Conservation (phyloP, 1,140 invertebrate genomes). For the Drosophila bipectinata region DNA sequence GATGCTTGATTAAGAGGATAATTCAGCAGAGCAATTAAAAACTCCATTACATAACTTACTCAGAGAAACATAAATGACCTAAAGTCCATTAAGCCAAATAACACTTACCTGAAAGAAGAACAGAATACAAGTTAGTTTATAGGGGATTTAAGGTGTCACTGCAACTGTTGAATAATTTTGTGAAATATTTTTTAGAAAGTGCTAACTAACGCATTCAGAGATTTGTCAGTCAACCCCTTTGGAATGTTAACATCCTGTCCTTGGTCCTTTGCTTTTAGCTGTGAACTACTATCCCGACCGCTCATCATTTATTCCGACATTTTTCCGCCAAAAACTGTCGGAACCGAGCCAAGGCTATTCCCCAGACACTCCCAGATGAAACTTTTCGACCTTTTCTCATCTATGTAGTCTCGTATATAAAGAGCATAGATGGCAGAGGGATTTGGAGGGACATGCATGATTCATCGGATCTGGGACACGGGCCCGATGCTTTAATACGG, state of each 20-base stretch:
- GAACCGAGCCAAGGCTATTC: conserved; percentile 24
- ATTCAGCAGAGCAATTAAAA: neutral
- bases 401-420: neutral
- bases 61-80: neutral
- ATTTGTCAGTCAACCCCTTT: neutral
- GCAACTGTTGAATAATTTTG: no score
- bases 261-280: neutral
- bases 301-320: conserved; percentile 38
- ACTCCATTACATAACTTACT: conserved; percentile 15
- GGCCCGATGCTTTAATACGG: conserved; percentile 68
- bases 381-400: conserved; percentile 42
- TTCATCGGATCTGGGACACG: conserved; percentile 46
- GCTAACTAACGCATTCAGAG: conserved; percentile 9
- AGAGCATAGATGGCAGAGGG: conserved; percentile 54
- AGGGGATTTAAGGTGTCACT: neutral
- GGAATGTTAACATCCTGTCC: neutral
- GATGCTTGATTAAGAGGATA: conserved; percentile 19
- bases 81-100: neutral
- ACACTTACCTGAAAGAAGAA: conserved; percentile 59
- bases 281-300: conserved; percentile 12
- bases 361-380: conserved; percentile 17
- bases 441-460: conserved; percentile 56
- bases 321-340: conserved; percentile 31
- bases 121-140: neutral
- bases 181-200: neutral